Percentiles rank a stretch among this genome's conserved stretches.
These are phyloP conservation scores for Tangara arthus DNA, from an alignment of 2,797 vertebrate genomes.

Conservation along the genomic window DNA sequence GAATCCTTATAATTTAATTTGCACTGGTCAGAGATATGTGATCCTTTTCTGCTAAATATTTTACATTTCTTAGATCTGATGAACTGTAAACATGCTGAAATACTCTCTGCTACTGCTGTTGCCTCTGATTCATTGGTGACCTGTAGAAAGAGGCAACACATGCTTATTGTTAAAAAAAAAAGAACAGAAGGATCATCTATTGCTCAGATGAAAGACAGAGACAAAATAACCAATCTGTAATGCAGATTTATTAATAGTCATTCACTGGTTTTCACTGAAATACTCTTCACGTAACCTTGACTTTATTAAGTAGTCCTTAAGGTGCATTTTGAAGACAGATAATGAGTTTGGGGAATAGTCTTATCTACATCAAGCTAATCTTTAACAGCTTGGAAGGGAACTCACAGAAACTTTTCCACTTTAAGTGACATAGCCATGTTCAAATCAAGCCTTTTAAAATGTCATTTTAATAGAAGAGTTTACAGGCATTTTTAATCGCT, in stretches of 20 bases:
- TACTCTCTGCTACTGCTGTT: neutral
- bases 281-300: conserved; percentile 80
- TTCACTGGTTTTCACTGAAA: conserved; percentile 78
- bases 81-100: conserved; percentile 13
- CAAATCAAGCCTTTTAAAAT: conserved; percentile 71
- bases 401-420: conserved; percentile 73
- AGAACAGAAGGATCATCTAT: conserved; percentile 33
- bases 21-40: neutral
- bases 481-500: conserved; percentile 67
- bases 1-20: neutral
- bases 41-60: neutral
- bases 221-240: conserved; percentile 75
- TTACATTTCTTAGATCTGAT: neutral
- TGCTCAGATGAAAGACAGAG: conserved; percentile 67
- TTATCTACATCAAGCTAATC: conserved; percentile 81
- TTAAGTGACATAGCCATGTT: conserved; percentile 71
- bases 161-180: conserved; percentile 22
- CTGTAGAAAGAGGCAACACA: conserved; percentile 34
- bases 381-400: conserved; percentile 80
- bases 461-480: conserved; percentile 73
- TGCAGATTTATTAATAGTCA: conserved; percentile 79
- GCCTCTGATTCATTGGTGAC: conserved; percentile 4
- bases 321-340: conserved; percentile 82
- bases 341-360: conserved; percentile 82
- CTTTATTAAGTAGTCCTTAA: conserved; percentile 83